A percentile compares a stretch with the other conserved stretches of the same genome.
These are phyloP conservation scores for Perca schrenkii DNA, from an alignment of 2,113 vertebrate genomes.

Conservation along the genomic window DNA sequence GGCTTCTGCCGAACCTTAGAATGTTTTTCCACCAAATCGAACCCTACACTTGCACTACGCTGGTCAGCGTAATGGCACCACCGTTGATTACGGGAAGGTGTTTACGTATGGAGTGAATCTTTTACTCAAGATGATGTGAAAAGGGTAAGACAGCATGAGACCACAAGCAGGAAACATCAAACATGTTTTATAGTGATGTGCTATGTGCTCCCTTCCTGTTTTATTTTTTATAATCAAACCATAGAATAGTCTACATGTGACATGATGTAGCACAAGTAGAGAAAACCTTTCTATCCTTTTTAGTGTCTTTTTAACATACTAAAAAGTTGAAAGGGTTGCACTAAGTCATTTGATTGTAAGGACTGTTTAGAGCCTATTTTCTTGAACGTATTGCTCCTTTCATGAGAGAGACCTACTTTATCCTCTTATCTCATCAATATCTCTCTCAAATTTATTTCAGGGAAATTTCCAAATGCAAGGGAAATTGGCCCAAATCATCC, in stretches of 20 bases:
- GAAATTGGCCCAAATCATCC: not conserved
- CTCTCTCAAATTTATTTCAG: not conserved
- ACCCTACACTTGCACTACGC: no score
- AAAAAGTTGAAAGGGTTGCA: not conserved
- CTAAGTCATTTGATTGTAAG: not conserved
- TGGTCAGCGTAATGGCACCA: no score
- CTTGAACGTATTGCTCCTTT: not conserved
- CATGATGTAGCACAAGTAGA: not conserved
- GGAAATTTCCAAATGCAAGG: slow-evolving; percentile 2
- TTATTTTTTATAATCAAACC: not conserved
- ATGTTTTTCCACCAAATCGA: no score
- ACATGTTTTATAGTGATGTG: not conserved
- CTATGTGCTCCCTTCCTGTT: not conserved
- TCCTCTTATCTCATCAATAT: not conserved
- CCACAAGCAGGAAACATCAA: not conserved
- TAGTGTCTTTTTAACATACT: not conserved
- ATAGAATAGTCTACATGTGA: not conserved
- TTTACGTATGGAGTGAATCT: not conserved
- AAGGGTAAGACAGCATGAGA: not conserved
- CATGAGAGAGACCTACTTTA: not conserved
- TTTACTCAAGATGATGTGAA: not conserved
- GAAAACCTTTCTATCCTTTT: not conserved
- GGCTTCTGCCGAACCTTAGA: no score
- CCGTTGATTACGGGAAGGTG: no score
- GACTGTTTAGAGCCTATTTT: not conserved